phyloP scores from a whole-genome alignment of 2,113 vertebrate genomes.

The Eulemur macaco region DNA sequence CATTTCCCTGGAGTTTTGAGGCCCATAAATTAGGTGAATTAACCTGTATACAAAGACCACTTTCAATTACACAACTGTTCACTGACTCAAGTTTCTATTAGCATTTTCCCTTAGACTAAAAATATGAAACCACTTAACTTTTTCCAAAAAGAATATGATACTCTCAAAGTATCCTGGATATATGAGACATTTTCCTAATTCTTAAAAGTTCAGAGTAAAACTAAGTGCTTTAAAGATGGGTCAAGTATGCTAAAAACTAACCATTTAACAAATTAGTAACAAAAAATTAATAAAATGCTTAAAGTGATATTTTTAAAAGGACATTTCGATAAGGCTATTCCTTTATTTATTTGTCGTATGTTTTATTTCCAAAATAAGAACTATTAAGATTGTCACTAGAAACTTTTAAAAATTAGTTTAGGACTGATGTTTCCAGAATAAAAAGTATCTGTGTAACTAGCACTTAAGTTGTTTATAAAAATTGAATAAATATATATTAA shows the following conservation, averaged over 20 bases:
- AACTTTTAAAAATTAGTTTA: neutral
- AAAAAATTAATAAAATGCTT: neutral
- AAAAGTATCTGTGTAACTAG: neutral
- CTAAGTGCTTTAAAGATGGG: neutral
- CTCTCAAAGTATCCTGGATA: neutral
- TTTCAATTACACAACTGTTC: neutral
- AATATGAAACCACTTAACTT: neutral
- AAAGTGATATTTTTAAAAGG: neutral
- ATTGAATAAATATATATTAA: neutral
- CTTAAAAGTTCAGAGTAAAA: neutral
- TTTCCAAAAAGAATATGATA: neutral
- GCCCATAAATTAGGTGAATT: neutral
- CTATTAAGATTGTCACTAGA: neutral
- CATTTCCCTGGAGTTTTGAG: neutral
- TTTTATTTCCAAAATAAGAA: neutral
- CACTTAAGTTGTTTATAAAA: neutral
- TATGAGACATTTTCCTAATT: neutral
- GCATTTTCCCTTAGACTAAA: neutral
- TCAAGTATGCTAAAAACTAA: neutral
- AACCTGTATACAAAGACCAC: neutral
- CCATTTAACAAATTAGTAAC: neutral
- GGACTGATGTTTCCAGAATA: neutral
- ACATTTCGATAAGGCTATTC: neutral
- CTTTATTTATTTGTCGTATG: neutral
- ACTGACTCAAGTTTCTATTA: neutral